These are phyloP conservation scores for Dorcus hopei DNA, from an alignment of 2,888 invertebrate genomes.

Conservation along the genomic window DNA sequence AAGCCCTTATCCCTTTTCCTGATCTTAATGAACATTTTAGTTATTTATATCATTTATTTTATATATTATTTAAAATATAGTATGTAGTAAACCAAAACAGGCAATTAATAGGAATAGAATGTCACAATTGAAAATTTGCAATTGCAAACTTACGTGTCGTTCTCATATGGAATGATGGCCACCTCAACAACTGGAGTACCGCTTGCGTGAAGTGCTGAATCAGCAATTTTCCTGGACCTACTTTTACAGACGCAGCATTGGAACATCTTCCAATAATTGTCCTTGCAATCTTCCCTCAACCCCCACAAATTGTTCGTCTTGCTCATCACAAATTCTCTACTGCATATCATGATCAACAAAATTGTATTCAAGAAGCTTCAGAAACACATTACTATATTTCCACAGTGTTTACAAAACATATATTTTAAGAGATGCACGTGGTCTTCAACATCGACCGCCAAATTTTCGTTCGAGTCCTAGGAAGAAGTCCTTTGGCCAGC, in stretches of 20 bases:
- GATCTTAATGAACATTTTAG: too few relatives aligned
- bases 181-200: constrained; percentile 41
- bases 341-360: constrained; percentile 18
- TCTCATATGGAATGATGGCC: constrained; percentile 32
- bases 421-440: constrained; percentile 7
- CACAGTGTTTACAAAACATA: neutral
- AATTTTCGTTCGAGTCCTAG: neutral
- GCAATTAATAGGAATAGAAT: too few relatives aligned
- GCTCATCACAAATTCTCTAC: constrained; percentile 11
- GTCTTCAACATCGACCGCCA: constrained; percentile 9
- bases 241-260: constrained; percentile 29
- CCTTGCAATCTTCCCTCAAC: constrained; percentile 28
- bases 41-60: too few relatives aligned
- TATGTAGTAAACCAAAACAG: too few relatives aligned
- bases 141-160: constrained; percentile 15
- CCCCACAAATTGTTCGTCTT: constrained; percentile 33
- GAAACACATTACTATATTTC: too few relatives aligned
- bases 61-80: too few relatives aligned
- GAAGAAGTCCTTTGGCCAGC: neutral
- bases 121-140: too few relatives aligned
- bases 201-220: constrained; percentile 16
- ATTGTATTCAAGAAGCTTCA: constrained; percentile 7
- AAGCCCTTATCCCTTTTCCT: too few relatives aligned
- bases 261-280: constrained; percentile 22
- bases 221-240: constrained; percentile 25